phyloP scores from a whole-genome alignment of 2,797 vertebrate species.

The Enteromius thamalakanensis region DNA sequence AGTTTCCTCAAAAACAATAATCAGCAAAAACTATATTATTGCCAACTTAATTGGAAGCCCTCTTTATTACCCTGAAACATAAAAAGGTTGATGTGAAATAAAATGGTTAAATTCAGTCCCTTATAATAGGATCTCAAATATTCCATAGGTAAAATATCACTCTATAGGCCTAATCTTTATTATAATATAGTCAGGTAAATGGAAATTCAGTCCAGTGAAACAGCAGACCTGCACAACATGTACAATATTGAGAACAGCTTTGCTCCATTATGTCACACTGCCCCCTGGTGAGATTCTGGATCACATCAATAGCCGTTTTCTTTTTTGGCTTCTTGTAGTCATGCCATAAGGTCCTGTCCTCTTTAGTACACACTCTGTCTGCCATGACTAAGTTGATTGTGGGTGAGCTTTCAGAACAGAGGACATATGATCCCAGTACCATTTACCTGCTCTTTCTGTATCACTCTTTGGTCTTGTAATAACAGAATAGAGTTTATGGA shows the following conservation, averaged over 20 bases:
- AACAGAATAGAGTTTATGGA: neutral
- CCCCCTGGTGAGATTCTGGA: constrained; percentile 67
- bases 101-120: neutral
- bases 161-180: constrained; percentile 1
- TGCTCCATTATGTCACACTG: constrained; percentile 57
- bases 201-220: neutral
- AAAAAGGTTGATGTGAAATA: neutral
- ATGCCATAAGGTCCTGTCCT: neutral
- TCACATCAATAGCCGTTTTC: constrained; percentile 1
- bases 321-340: neutral
- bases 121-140: neutral
- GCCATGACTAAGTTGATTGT: constrained; percentile 18
- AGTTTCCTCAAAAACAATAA: neutral
- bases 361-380: constrained; percentile 32
- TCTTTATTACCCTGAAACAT: neutral
- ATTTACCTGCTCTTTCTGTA: neutral
- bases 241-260: neutral
- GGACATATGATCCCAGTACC: neutral
- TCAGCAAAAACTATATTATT: neutral
- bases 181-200: neutral
- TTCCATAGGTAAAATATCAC: neutral
- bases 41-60: neutral
- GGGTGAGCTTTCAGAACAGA: constrained; percentile 43
- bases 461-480: constrained; percentile 27
- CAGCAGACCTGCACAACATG: neutral